A percentile compares a stretch with the other conserved stretches of the same genome.
phyloP scores from a whole-genome alignment of 2,113 vertebrate genomes.

The Microcebus tavaratra region DNA sequence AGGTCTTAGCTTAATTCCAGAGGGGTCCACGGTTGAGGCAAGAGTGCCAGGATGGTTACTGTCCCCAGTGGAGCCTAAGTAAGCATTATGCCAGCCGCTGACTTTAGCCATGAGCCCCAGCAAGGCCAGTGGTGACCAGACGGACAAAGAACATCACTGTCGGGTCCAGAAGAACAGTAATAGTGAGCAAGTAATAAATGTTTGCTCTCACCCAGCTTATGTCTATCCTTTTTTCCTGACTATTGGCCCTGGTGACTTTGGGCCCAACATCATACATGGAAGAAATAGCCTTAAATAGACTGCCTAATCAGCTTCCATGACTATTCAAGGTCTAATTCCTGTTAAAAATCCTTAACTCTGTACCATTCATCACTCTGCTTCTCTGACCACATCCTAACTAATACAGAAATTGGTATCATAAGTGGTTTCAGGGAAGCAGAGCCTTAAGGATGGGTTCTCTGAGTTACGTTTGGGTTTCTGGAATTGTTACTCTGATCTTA shows the following conservation, averaged over 20 bases:
- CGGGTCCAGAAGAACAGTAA: not conserved
- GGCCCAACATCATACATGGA: not conserved
- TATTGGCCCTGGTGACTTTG: not conserved
- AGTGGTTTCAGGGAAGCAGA: not conserved
- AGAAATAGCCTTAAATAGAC: not conserved
- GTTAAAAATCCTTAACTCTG: not conserved
- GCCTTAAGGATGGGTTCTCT: not conserved
- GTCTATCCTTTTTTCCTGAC: not conserved
- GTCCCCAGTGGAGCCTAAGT: not conserved
- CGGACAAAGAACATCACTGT: not conserved
- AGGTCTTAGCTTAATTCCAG: not conserved
- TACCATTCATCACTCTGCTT: not conserved
- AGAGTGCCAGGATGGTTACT: not conserved
- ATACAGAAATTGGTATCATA: not conserved
- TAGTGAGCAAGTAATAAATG: not conserved
- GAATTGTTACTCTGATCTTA: not conserved
- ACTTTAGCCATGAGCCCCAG: not conserved
- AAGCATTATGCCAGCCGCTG: not conserved
- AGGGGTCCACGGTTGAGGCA: not conserved
- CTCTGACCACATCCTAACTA: not conserved
- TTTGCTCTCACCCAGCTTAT: not conserved
- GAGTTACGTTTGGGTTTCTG: not conserved
- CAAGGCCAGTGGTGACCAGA: not conserved
- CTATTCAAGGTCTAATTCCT: not conserved
- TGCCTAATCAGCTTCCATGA: not conserved